Conservation (phyloP, 2,113 vertebrate genomes). For the Apodemus sylvaticus region DNA sequence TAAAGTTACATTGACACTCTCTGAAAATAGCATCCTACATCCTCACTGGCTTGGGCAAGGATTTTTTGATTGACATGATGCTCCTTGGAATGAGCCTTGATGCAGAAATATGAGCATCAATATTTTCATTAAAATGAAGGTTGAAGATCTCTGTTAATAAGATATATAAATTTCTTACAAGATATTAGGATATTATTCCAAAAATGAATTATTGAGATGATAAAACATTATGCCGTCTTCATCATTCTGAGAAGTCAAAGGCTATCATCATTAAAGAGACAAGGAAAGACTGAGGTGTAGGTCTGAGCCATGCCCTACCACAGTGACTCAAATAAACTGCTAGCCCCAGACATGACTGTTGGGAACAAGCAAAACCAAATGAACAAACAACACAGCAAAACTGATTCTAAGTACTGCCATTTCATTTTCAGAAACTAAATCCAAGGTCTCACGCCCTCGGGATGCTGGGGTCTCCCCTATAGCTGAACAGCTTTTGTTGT, state of each 20-base stretch:
- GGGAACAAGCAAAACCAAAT: too few species aligned
- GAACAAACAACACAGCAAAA: too few species aligned
- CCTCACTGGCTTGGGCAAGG: neutral
- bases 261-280: neutral
- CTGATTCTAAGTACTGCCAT: too few species aligned
- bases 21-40: rapidly evolving
- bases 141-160: neutral
- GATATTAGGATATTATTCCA: neutral
- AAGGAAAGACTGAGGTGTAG: neutral
- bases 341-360: neutral
- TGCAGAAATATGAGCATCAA: neutral
- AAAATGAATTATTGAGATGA: neutral
- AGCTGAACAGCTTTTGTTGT: too few species aligned
- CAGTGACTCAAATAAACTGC: too few species aligned
- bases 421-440: too few species aligned
- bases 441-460: too few species aligned
- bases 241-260: neutral
- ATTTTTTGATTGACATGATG: rapidly evolving
- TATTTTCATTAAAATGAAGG: neutral
- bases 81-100: neutral
- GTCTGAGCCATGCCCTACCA: neutral
- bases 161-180: neutral
- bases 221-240: neutral
- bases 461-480: too few species aligned
- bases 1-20: neutral